Evolutionary conservation across 23 tunicate species (phyloP).

Genomic region (Halocynthia roretzi): DNA sequence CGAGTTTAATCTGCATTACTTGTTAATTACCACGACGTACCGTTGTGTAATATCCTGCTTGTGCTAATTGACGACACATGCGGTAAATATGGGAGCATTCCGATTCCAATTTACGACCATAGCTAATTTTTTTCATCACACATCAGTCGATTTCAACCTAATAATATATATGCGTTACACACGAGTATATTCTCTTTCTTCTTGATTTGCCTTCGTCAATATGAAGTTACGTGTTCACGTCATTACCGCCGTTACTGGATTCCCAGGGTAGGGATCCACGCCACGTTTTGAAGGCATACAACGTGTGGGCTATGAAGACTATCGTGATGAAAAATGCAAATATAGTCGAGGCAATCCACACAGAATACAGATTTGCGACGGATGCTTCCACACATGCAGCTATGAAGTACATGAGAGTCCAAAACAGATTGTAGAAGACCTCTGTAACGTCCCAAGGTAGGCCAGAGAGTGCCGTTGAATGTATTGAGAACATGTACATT

Average conservation of each 20-base stretch:
- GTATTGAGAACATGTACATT: slow-evolving; percentile 47
- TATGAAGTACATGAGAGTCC: slow-evolving; percentile 60
- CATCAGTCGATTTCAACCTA: too few relatives aligned
- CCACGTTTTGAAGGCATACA: slow-evolving; percentile 42
- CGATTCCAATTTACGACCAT: too few relatives aligned
- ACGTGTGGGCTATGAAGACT: slow-evolving; percentile 39
- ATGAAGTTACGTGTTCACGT: slow-evolving; percentile 14
- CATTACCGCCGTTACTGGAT: slow-evolving; percentile 2
- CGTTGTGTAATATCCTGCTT: too few relatives aligned
- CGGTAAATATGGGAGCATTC: too few relatives aligned
- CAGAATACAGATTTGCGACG: slow-evolving; percentile 18
- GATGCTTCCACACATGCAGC: slow-evolving; percentile 57
- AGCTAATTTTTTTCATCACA: too few relatives aligned
- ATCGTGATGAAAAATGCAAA: slow-evolving; percentile 60
- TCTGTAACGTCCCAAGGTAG: slow-evolving; percentile 71
- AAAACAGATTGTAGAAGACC: slow-evolving; percentile 42
- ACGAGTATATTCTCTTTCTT: too few relatives aligned
- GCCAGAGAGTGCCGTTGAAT: slow-evolving; percentile 31
- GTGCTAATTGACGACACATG: too few relatives aligned
- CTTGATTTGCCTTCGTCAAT: too few relatives aligned
- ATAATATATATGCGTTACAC: too few relatives aligned
- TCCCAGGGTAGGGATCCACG: slow-evolving; percentile 44
- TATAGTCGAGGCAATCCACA: slow-evolving; percentile 39
- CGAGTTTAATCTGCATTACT: too few relatives aligned
- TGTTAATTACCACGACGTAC: too few relatives aligned